Evolutionary conservation across 2,113 vertebrate genomes (phyloP).

Genomic region (Vulpes ferrilata): DNA sequence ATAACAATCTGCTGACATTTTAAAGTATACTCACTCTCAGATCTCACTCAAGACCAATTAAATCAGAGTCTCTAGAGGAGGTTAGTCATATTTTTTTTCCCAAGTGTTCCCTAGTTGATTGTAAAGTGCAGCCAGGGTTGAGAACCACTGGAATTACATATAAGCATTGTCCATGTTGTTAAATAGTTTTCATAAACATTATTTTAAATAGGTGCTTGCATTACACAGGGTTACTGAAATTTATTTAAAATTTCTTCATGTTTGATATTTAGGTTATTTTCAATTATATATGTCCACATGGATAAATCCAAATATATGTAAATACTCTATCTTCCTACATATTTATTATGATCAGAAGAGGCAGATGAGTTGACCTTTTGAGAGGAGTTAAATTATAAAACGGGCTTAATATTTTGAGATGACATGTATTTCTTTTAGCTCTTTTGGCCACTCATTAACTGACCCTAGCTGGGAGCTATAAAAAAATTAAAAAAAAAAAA

Average conservation of each 20-base stretch:
- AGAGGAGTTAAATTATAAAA: slow-evolving; percentile 36
- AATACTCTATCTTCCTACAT: background rate
- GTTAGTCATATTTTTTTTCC: background rate
- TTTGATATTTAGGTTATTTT: background rate
- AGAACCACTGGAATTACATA: background rate
- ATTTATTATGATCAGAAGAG: background rate
- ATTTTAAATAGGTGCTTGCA: background rate
- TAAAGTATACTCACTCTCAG: background rate
- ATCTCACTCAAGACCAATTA: slow-evolving; percentile 31
- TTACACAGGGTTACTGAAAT: background rate
- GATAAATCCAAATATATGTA: background rate
- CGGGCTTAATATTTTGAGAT: background rate
- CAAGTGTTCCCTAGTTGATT: background rate
- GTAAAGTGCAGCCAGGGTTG: background rate
- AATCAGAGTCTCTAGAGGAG: background rate
- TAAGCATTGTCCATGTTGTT: background rate
- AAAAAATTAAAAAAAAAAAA: background rate
- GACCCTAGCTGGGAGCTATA: background rate
- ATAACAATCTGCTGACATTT: slow-evolving; percentile 42
- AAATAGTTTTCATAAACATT: slow-evolving; percentile 30
- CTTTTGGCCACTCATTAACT: slow-evolving; percentile 18
- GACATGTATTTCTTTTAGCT: background rate
- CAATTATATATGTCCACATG: background rate
- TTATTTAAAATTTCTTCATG: background rate
- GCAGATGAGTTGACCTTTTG: background rate